These are phyloP conservation scores for Trachemys scripta DNA, from an alignment of 2,113 vertebrate species.

Conservation along the genomic window DNA sequence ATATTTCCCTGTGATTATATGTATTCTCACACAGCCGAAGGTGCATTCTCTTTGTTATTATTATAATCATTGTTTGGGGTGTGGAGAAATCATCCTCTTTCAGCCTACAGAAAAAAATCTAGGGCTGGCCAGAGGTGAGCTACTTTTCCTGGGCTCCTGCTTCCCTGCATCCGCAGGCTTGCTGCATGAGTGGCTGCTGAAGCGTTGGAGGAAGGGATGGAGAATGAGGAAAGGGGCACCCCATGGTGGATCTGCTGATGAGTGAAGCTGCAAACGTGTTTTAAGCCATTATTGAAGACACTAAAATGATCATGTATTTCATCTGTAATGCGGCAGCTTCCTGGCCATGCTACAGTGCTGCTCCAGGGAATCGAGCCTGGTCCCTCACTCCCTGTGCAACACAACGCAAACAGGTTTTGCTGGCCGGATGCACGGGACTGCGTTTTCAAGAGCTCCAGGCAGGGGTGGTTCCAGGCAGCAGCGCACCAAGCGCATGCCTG, in stretches of 20 bases:
- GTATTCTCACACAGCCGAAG: conserved; percentile 47
- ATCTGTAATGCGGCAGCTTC: neutral
- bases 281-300: neutral
- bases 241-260: accelerated
- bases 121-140: neutral
- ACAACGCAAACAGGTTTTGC: neutral
- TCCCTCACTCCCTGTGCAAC: neutral
- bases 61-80: neutral
- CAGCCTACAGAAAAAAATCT: neutral
- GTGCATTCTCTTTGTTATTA: conserved; percentile 39
- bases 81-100: neutral
- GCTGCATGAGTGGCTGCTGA: neutral
- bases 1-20: conserved; percentile 46
- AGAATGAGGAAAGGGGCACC: neutral
- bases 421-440: neutral
- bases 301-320: accelerated
- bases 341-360: accelerated
- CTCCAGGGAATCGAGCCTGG: neutral
- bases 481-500: too few relatives aligned
- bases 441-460: neutral
- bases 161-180: neutral
- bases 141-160: neutral
- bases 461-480: too few relatives aligned
- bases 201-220: neutral
- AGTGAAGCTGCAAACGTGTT: neutral